These are phyloP conservation scores for Tragopan temminckii DNA, from an alignment of 2,797 vertebrate genomes.

Conservation along the genomic window DNA sequence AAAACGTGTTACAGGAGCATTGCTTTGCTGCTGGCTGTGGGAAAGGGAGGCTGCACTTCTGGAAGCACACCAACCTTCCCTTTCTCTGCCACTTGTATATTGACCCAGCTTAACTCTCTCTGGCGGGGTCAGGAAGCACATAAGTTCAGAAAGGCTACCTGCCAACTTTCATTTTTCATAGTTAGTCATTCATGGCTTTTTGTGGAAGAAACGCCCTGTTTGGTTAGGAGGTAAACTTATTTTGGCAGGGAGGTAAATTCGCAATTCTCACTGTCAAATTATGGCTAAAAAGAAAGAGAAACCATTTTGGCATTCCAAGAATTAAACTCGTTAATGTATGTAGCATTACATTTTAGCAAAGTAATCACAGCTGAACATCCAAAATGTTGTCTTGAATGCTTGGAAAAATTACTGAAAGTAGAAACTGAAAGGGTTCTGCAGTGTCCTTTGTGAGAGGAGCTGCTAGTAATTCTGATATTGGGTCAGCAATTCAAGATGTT, in stretches of 20 bases:
- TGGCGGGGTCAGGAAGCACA: conserved; percentile 61
- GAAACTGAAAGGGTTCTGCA: conserved; percentile 39
- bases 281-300: conserved; percentile 76
- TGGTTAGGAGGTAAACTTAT: conserved; percentile 72
- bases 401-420: conserved; percentile 61
- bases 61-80: conserved; percentile 1
- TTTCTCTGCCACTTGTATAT: background rate
- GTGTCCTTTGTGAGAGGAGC: conserved; percentile 28
- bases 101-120: conserved; percentile 52
- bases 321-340: conserved; percentile 79
- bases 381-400: conserved; percentile 69
- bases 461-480: conserved; percentile 33
- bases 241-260: conserved; percentile 74
- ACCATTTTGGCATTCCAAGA: conserved; percentile 73
- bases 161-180: conserved; percentile 68
- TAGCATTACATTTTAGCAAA: conserved; percentile 77
- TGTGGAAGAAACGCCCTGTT: conserved; percentile 61
- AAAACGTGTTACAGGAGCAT: conserved; percentile 49
- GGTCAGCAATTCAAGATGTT: conserved; percentile 45
- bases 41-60: conserved; percentile 41
- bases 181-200: conserved; percentile 68
- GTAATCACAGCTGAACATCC: conserved; percentile 76
- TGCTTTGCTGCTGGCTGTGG: background rate
- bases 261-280: conserved; percentile 69
- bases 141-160: conserved; percentile 61